These are phyloP conservation scores for Ataeniobius toweri DNA, from an alignment of 2,797 vertebrate genomes.

Conservation along the genomic window DNA sequence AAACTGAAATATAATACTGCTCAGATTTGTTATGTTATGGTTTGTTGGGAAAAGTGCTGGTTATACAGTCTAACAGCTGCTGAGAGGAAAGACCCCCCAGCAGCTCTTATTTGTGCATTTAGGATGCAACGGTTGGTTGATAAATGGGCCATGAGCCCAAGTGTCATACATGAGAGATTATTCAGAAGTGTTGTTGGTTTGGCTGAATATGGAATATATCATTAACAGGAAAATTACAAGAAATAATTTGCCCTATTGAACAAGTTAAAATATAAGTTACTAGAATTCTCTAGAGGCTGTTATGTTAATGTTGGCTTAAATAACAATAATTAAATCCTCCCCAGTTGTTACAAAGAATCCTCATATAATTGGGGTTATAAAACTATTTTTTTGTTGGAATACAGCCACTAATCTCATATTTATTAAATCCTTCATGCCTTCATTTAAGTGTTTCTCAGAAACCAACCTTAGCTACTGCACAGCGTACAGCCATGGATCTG, in stretches of 20 bases:
- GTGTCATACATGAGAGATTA: background rate
- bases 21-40: background rate
- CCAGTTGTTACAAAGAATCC: background rate
- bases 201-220: background rate
- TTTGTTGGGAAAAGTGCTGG: background rate
- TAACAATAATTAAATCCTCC: no score
- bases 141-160: background rate
- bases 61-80: background rate
- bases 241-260: background rate
- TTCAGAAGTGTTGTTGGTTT: background rate
- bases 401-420: background rate
- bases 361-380: background rate
- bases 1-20: background rate
- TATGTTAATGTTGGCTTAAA: background rate
- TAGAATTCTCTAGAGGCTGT: background rate
- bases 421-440: background rate
- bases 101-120: background rate
- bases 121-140: background rate
- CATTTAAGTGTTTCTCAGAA: conserved; percentile 24
- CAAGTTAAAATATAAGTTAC: background rate
- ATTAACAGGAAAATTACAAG: background rate
- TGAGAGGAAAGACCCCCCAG: background rate
- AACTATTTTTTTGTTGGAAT: background rate
- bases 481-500: conserved; percentile 96
- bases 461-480: conserved; percentile 92